Conservation (phyloP, 2,888 invertebrate genomes). For the Coleophora deauratella region DNA sequence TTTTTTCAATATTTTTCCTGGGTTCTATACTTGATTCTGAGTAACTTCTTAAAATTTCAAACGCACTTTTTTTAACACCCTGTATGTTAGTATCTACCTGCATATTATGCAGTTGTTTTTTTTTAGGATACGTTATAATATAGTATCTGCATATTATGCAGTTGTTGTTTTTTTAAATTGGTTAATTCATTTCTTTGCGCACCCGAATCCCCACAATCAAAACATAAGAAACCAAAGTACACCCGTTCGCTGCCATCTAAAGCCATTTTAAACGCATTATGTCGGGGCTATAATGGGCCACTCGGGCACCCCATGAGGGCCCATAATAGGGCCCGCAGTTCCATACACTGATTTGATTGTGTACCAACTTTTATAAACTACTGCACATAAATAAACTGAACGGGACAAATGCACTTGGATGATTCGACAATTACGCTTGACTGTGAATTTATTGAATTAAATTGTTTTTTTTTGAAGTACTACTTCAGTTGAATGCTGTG, state of each 20-base stretch:
- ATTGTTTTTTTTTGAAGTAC: conserved; percentile 20
- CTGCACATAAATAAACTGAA: conserved; percentile 25
- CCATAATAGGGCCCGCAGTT: conserved; percentile 26
- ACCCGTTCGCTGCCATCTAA: conserved; percentile 7
- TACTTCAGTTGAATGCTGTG: too few species aligned
- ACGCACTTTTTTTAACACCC: too few species aligned
- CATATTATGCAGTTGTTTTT: too few species aligned
- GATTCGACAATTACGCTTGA: conserved; percentile 57
- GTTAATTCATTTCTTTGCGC: too few species aligned
- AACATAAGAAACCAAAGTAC: conserved; percentile 1
- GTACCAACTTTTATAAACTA: conserved; percentile 21
- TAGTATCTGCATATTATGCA: too few species aligned
- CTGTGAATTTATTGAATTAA: conserved; percentile 57
- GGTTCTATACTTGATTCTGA: too few species aligned
- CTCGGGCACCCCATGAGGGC: conserved; percentile 24
- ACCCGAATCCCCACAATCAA: too few species aligned
- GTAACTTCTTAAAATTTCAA: too few species aligned
- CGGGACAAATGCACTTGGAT: conserved; percentile 44
- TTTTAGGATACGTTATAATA: too few species aligned
- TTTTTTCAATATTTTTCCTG: too few species aligned
- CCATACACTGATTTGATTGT: conserved; percentile 39
- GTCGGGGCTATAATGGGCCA: conserved; percentile 17
- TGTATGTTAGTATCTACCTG: too few species aligned
- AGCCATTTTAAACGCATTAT: conserved; percentile 25
- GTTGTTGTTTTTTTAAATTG: too few species aligned